Evolutionary conservation across 2,113 vertebrate genomes (phyloP), one percentile per base, ranked within the genome.

Genomic region (Murina feae): DNA sequence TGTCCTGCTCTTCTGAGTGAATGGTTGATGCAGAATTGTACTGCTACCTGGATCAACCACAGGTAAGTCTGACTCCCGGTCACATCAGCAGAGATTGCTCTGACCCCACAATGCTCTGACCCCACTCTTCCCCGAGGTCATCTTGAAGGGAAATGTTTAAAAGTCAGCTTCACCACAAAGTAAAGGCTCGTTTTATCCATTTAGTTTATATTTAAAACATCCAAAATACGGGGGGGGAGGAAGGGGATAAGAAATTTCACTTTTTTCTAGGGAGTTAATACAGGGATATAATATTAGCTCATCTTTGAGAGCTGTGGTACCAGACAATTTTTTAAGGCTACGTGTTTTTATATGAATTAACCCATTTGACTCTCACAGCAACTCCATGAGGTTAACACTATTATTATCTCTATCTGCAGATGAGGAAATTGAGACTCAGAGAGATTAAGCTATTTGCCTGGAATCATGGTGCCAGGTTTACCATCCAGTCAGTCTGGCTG

Each of bases 121-220:
- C 55, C 30, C 17, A 12, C 3, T 4, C 25, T 21, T 21, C 4
- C 5, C 32, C 35, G 25, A 1, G 55, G 53, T 25, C 88, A 66
- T 66, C 35, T 93, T 84, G 55, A 78, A 80, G 30, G 71, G 39
- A 85, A 84, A 78, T 68, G 7, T 63, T 88, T 79, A 92, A 93
- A 93, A 74, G 68, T 63, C 49, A 93, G 49, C 32, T 49, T 88
- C 35, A 86, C 39, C 20, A 60, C 39, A 91, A 93, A 86, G 16
- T 68, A 68, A 94, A 89, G 25, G 13, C n/a, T 53, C 42, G 18
- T 55, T 79, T 89, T 37, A 75, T n/a, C n/a, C 44, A 58, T 23
- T 95, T 82, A 4, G 42, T 49, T 65, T 66, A 69, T 66, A 37
- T 53, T 78, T 25, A 69, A 81, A 94, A 91, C 28, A 81, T 66